Evolutionary conservation across 1,140 invertebrate genomes (phyloP), one percentile per base, ranked within the genome.

Genomic region (Drosophila teissieri): DNA sequence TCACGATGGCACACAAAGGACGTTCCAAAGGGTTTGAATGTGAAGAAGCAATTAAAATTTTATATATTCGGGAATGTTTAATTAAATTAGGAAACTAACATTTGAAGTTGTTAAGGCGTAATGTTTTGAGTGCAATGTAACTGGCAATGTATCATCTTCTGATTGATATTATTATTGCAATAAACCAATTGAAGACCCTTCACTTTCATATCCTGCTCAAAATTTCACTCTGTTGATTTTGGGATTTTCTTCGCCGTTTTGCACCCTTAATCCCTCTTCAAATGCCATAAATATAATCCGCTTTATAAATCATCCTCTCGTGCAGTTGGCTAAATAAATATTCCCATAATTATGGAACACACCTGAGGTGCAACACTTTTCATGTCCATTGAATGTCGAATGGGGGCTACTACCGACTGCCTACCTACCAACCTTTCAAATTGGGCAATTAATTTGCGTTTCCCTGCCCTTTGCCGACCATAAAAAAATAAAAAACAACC

Each of bases 361-460:
- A 86, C 78, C 78, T 85, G 73, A 85, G 82, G 81, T 85, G 82
- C 73, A 68, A 60, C 73, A 85, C 58, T 86, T 78, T 69, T 74
- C 60, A 56, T 83, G 58, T 74, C 69, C 37, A 57, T 67, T 46
- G 64, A 69, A 31, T 57, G 72, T 75, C 61, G 61, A 57, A 56
- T 39, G 63, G 42, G 46, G 53, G 46, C 57, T 68, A 88, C 79
- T 64, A 86, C 19, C 2, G 1, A 86, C 19, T 19, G 1, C 19
- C 19, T 19, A 19, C 74, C 82, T 77, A 82, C 78, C 61, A 76
- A 39, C 37, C 37, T 39, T 39, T 39, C 14, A 86, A 74, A 72
- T 72, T 72, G 80, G 75, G 75, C 83, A 86, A 86, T 86, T 86
- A 86, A 86, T 86, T 86, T 73, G 64, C 63, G 61, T 77, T 81